These are phyloP conservation scores for Lemur catta DNA, from an alignment of 2,797 vertebrate genomes.

Conservation along the genomic window DNA sequence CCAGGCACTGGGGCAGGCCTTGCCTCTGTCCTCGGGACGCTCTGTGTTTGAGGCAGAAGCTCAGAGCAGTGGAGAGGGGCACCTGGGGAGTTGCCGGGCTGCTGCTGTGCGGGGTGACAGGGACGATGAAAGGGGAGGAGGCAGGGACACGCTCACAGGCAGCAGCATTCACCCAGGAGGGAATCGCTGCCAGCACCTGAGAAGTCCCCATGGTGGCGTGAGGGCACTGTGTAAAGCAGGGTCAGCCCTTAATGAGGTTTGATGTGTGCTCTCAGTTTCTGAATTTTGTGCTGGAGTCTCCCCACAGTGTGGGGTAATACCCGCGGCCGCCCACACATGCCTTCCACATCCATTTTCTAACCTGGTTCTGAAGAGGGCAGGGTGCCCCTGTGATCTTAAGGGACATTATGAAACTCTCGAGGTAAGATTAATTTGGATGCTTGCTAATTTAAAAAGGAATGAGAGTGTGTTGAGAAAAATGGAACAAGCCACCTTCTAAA, in stretches of 20 bases:
- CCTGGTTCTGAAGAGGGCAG: not conserved
- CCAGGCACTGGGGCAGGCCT: constrained; percentile 50
- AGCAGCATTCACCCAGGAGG: not conserved
- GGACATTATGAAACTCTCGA: not conserved
- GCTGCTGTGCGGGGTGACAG: not conserved
- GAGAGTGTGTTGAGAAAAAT: not conserved
- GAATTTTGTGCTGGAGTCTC: not conserved
- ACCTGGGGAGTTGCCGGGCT: not conserved
- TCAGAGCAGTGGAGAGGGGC: not conserved
- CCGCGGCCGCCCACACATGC: not conserved
- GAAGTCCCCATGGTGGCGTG: fast-evolving
- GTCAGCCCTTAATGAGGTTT: constrained; percentile 31
- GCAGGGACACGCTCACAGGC: not conserved
- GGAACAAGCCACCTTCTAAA: not conserved
- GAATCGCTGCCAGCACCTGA: not conserved
- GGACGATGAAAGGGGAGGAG: not conserved
- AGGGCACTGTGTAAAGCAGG: not conserved
- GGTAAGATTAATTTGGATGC: constrained; percentile 36
- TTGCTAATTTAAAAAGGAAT: constrained; percentile 16
- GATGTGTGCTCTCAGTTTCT: not conserved
- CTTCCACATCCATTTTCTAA: constrained; percentile 14
- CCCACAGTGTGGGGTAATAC: constrained; percentile 13
- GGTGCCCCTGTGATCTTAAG: not conserved
- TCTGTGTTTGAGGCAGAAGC: constrained; percentile 61
- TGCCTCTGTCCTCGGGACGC: constrained; percentile 50